Percentiles rank a stretch among this genome's conserved stretches.
These are phyloP conservation scores for Potorous gilbertii DNA, from an alignment of 2,797 vertebrate genomes.

Conservation along the genomic window DNA sequence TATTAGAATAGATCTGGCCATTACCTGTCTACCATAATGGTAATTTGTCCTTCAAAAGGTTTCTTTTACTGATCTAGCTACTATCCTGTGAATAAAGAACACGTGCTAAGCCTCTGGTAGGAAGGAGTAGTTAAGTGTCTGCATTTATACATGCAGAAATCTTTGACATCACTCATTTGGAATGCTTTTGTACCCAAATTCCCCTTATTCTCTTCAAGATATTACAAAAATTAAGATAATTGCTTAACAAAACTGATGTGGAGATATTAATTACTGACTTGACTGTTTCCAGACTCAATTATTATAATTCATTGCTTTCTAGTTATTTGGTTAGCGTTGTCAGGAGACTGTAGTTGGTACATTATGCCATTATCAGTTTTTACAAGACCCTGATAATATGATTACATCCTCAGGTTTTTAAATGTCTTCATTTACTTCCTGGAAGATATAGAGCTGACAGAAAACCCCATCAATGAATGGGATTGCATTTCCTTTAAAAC, in stretches of 20 bases:
- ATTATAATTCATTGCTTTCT: conserved; percentile 59
- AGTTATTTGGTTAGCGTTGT: conserved; percentile 53
- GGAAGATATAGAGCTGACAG: conserved; percentile 57
- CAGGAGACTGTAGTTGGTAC: conserved; percentile 27
- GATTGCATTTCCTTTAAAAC: conserved; percentile 63
- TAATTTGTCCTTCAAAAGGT: conserved; percentile 20
- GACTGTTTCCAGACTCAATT: conserved; percentile 46
- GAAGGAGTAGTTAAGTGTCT: neutral
- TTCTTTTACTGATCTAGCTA: conserved; percentile 2
- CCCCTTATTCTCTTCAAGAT: conserved; percentile 59
- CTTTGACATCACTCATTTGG: conserved; percentile 29
- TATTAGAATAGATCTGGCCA: neutral
- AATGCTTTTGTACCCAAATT: conserved; percentile 47
- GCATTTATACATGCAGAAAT: conserved; percentile 20
- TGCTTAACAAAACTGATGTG: conserved; percentile 37
- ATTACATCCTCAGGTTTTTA: conserved; percentile 66
- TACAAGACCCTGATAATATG: conserved; percentile 38
- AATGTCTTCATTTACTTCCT: conserved; percentile 65
- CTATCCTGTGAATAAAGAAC: conserved; percentile 19
- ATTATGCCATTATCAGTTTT: conserved; percentile 51
- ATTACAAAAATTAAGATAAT: conserved; percentile 52
- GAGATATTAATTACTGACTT: conserved; percentile 60
- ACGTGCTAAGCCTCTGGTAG: conserved; percentile 13
- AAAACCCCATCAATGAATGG: conserved; percentile 55
- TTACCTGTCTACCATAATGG: conserved; percentile 25